These are phyloP conservation scores for Acipenser oxyrinchus DNA, from an alignment of 2,797 vertebrate species.

Conservation along the genomic window DNA sequence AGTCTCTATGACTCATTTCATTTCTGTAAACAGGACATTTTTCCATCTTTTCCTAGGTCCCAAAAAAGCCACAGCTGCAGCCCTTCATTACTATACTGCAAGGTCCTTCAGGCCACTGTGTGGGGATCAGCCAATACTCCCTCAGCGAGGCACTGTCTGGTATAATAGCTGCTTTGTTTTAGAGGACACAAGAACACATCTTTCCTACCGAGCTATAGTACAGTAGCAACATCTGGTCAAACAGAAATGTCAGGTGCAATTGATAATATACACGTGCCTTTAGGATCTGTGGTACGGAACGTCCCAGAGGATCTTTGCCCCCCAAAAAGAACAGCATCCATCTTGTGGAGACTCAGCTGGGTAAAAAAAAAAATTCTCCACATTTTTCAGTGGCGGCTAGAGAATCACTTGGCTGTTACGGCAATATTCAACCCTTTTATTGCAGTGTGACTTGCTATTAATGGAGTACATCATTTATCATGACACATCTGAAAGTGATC, in stretches of 20 bases:
- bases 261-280: slow-evolving; percentile 16
- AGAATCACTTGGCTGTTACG: slow-evolving; percentile 20
- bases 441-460: too few relatives aligned
- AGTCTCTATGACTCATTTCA: too few relatives aligned
- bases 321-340: slow-evolving; percentile 31
- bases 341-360: slow-evolving; percentile 29
- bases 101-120: slow-evolving; percentile 1
- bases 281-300: slow-evolving; percentile 15
- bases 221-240: slow-evolving; percentile 18
- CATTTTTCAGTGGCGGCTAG: slow-evolving; percentile 15
- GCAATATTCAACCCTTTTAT: slow-evolving; percentile 24
- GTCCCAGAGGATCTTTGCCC: slow-evolving; percentile 16
- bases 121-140: slow-evolving; percentile 1
- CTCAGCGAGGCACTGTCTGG: not conserved
- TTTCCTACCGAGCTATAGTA: not conserved
- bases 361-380: slow-evolving; percentile 22
- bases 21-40: too few relatives aligned
- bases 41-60: too few relatives aligned
- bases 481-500: too few relatives aligned
- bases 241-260: slow-evolving; percentile 5
- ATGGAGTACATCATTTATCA: too few relatives aligned
- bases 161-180: slow-evolving; percentile 16
- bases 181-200: not conserved
- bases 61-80: not conserved
- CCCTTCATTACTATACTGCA: not conserved